Evolutionary conservation across 2,888 invertebrate genomes (phyloP), one percentile per base, ranked within the genome.

Genomic region (Lacanobia wlatinum): DNA sequence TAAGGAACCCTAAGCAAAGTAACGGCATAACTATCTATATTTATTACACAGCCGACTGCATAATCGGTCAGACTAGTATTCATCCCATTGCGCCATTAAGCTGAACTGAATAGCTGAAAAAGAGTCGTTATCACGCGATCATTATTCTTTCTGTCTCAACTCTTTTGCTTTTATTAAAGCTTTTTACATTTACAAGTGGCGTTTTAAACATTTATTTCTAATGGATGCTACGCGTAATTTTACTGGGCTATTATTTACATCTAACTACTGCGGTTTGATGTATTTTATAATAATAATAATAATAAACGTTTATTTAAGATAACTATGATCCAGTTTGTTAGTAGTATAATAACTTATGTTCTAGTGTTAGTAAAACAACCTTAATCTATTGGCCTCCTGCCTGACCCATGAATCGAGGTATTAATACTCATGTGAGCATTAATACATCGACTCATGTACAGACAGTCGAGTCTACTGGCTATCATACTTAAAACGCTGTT

Each of bases 91-190:
- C 50, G 28, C 65, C 73, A 73, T 81, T 81, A 58, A 65, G 5
- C 28, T 59, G 58, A 65, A 56, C 62, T 73, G 71, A 78, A 78
- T 73, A 81, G 77, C 78, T 82, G 72, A 83, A 85, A 84, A 76
- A 73, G 55, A 71, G 76, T 87, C 86, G 83, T 88, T 88, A 88
- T 87, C 86, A 83, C 78, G 80, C 75, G 70, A 80, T 71, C 84
- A 87, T 88, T 88, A 86, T 83, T 88, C 86, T 83, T 86, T 81
- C 77, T 79, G 83, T 85, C 73, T 73, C 67, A 60, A 73, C 69
- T 79, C 78, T 80, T 81, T 82, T 72, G 65, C 76, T 86, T 84
- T 83, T 84, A 82, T 87, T 84, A 74, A 80, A 82, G 77, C 80
- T 78, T 78, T 80, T 83, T 78, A 79, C 78, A 70, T 73, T 84